Conservation (phyloP, 2,888 invertebrate genomes). For the Ochropleura leucogaster region DNA sequence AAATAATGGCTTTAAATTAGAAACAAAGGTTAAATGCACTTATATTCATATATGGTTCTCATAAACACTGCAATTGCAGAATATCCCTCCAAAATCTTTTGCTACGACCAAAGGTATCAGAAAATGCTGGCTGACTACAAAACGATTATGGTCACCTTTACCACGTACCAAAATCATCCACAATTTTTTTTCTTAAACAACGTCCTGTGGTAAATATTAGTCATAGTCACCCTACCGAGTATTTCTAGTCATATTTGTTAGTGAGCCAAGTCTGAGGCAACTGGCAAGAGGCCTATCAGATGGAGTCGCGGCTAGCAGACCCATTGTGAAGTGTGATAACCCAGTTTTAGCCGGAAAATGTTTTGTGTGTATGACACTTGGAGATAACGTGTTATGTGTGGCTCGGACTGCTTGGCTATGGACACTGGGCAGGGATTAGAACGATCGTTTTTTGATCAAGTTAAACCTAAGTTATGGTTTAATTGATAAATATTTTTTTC, state of each 20-base stretch:
- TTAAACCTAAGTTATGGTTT: neutral
- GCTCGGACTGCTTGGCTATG: slow-evolving; percentile 35
- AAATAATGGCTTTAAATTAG: too few relatives aligned
- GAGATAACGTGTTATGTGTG: slow-evolving; percentile 72
- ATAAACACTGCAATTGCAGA: neutral
- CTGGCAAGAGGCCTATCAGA: slow-evolving; percentile 87
- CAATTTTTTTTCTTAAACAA: neutral
- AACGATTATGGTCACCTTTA: neutral
- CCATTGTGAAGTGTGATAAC: slow-evolving; percentile 80
- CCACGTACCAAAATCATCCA: neutral
- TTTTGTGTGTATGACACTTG: slow-evolving; percentile 79
- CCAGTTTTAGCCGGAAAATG: slow-evolving; percentile 79
- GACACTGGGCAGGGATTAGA: slow-evolving; percentile 37
- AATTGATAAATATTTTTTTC: neutral
- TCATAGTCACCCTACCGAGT: slow-evolving; percentile 63
- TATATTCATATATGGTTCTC: too few relatives aligned
- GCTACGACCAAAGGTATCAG: neutral
- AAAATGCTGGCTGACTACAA: neutral
- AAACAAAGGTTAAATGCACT: too few relatives aligned
- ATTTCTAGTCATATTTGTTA: slow-evolving; percentile 68
- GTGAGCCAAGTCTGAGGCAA: slow-evolving; percentile 78
- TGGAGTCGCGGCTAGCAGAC: slow-evolving; percentile 68
- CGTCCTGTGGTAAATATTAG: neutral
- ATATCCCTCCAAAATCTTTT: neutral
- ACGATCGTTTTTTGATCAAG: slow-evolving; percentile 11